A percentile compares a stretch with the other conserved stretches of the same genome.
These are phyloP conservation scores for Lates calcarifer DNA, from an alignment of 2,113 vertebrate species.

Conservation along the genomic window DNA sequence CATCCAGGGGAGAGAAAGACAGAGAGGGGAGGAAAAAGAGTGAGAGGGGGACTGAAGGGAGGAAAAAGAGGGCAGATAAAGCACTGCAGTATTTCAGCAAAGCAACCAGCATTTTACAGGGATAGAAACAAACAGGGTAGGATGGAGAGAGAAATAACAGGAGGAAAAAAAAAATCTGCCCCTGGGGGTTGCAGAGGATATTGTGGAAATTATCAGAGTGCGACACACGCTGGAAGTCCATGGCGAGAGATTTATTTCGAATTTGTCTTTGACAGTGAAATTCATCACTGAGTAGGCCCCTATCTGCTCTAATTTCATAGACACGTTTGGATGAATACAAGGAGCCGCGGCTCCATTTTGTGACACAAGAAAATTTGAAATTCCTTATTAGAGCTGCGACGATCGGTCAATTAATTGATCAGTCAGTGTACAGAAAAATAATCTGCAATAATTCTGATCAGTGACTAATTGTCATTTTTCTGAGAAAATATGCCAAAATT, in stretches of 20 bases:
- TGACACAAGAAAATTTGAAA: conserved; percentile 8
- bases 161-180: conserved; percentile 64
- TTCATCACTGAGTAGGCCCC: conserved; percentile 70
- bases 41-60: conserved; percentile 57
- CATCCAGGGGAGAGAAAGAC: conserved; percentile 35
- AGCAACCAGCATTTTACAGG: conserved; percentile 84
- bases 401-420: neutral
- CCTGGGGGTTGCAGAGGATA: conserved; percentile 81
- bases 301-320: conserved; percentile 67
- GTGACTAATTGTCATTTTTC: neutral
- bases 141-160: conserved; percentile 64
- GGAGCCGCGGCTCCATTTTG: conserved; percentile 2
- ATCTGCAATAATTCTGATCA: neutral
- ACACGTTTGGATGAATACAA: conserved; percentile 39
- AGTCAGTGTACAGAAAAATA: neutral
- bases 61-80: conserved; percentile 74
- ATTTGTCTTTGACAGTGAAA: conserved; percentile 82
- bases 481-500: neutral
- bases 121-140: conserved; percentile 77
- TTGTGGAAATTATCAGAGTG: conserved; percentile 83
- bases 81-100: conserved; percentile 85
- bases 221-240: conserved; percentile 78
- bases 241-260: conserved; percentile 78
- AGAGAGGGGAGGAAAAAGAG: conserved; percentile 37
- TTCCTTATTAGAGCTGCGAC: neutral